Conservation (phyloP, 92 coral and sea anemone genomes). For the Micromussa lordhowensis region DNA sequence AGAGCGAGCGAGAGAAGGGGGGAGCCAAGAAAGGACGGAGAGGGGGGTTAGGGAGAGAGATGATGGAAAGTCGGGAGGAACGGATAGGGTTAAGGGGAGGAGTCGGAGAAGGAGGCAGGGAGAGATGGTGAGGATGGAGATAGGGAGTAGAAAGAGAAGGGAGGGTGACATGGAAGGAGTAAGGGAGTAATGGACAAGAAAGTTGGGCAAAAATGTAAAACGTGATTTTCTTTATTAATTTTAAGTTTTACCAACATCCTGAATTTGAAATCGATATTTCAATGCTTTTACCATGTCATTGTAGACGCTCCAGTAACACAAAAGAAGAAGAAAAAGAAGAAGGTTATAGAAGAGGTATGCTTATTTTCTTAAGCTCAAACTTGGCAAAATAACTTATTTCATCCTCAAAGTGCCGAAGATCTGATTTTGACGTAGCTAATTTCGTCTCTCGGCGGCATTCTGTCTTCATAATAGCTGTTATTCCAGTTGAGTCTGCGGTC, state of each 20-base stretch:
- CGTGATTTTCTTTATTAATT: neutral
- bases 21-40: neutral
- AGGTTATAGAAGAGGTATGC: conserved; percentile 30
- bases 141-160: neutral
- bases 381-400: neutral
- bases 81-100: neutral
- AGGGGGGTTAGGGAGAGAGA: neutral
- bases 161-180: neutral
- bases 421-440: too few relatives aligned
- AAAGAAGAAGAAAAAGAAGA: conserved; percentile 82
- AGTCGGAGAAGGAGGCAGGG: neutral
- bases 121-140: neutral
- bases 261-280: neutral
- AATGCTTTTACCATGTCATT: neutral
- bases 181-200: neutral
- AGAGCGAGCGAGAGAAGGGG: neutral
- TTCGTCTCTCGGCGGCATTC: too few relatives aligned
- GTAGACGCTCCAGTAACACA: conserved; percentile 57
- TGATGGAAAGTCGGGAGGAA: too few relatives aligned
- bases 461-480: too few relatives aligned
- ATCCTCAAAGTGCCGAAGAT: too few relatives aligned
- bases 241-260: neutral
- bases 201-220: neutral
- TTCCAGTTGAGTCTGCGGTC: too few relatives aligned
- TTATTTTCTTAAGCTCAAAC: neutral